Evolutionary conservation across 2,113 vertebrate species (phyloP).

Genomic region (Semnopithecus entellus): DNA sequence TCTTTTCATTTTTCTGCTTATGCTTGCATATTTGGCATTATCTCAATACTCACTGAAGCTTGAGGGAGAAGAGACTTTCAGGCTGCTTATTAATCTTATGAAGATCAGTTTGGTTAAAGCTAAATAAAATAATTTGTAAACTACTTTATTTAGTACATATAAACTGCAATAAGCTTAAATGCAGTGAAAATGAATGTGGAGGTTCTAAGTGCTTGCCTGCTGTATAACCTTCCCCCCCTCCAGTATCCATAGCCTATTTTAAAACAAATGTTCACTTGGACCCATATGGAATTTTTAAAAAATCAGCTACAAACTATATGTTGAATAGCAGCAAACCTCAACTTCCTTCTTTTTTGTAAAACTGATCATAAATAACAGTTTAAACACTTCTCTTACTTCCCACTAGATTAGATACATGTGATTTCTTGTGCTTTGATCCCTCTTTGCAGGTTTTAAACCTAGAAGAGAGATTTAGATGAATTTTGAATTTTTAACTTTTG

Average conservation of each 20-base stretch:
- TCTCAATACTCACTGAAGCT: background rate
- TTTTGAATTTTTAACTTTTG: background rate
- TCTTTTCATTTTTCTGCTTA: background rate
- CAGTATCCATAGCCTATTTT: background rate
- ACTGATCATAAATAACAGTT: background rate
- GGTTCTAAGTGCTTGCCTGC: background rate
- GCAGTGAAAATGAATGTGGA: background rate
- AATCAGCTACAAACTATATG: background rate
- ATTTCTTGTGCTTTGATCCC: background rate
- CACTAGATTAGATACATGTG: background rate
- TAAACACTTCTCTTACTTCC: background rate
- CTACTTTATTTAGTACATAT: background rate
- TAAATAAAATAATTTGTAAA: background rate
- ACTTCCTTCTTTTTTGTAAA: background rate
- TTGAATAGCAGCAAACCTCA: background rate
- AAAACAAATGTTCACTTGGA: background rate
- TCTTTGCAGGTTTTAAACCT: background rate
- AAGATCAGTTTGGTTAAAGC: background rate
- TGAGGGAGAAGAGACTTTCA: background rate
- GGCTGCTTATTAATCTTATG: background rate
- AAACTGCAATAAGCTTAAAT: background rate
- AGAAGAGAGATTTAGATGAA: background rate
- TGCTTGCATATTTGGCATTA: background rate
- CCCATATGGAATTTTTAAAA: background rate
- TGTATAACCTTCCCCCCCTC: background rate